Percentiles rank a stretch among this genome's conserved stretches.
phyloP scores from a whole-genome alignment of 2,888 invertebrate species.

The Metellina segmentata region DNA sequence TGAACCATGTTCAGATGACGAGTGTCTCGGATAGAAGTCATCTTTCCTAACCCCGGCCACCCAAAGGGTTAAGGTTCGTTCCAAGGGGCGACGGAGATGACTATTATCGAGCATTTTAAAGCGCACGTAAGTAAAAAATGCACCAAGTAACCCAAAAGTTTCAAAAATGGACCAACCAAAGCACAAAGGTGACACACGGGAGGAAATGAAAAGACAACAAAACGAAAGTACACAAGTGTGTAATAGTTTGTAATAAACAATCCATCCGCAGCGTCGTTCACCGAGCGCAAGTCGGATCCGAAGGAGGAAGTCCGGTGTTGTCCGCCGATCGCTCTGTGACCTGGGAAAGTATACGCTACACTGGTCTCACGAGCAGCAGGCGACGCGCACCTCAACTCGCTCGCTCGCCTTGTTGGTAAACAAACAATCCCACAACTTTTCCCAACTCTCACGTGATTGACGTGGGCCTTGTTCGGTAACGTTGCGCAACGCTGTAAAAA shows the following conservation, averaged over 20 bases:
- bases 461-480: neutral
- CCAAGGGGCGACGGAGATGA: too few relatives aligned
- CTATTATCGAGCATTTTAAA: too few relatives aligned
- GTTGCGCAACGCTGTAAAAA: neutral
- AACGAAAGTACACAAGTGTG: neutral
- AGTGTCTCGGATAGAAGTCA: too few relatives aligned
- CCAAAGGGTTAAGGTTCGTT: too few relatives aligned
- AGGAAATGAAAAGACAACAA: neutral
- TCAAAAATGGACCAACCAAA: too few relatives aligned
- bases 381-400: constrained; percentile 30
- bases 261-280: neutral
- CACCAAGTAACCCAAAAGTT: too few relatives aligned
- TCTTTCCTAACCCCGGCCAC: too few relatives aligned
- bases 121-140: too few relatives aligned
- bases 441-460: neutral
- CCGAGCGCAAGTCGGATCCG: constrained; percentile 2
- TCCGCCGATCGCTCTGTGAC: neutral
- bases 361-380: constrained; percentile 37
- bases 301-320: neutral
- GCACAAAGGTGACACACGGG: neutral
- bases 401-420: constrained; percentile 40
- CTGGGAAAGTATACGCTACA: constrained; percentile 29
- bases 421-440: constrained; percentile 3
- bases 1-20: too few relatives aligned
- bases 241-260: too few relatives aligned